Evolutionary conservation across 2,113 vertebrate species (phyloP).

Genomic region (Aspiorhynchus laticeps): DNA sequence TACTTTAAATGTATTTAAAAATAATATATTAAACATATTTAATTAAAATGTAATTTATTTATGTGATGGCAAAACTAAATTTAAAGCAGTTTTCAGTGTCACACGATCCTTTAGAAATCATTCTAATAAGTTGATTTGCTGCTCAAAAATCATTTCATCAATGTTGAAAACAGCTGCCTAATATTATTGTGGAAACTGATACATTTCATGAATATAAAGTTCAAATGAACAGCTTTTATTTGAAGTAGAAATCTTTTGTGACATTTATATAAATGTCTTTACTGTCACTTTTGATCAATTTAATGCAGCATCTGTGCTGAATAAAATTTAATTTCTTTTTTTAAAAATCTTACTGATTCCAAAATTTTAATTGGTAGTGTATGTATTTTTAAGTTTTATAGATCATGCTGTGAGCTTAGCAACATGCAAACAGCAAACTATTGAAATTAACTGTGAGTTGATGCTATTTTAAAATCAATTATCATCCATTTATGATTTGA

Average conservation of each 20-base stretch:
- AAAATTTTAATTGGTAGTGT: not conserved
- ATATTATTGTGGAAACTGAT: not conserved
- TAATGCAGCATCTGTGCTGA: not conserved
- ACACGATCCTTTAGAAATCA: not conserved
- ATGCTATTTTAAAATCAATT: not conserved
- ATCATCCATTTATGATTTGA: not conserved
- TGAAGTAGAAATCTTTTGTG: not conserved
- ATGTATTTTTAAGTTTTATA: not conserved
- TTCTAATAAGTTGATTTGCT: not conserved
- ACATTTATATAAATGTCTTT: not conserved
- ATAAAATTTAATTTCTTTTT: not conserved
- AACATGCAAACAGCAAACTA: not conserved
- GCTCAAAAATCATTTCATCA: not conserved
- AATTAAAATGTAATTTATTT: not conserved
- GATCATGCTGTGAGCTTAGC: not conserved
- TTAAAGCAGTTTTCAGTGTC: not conserved
- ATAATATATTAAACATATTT: not conserved
- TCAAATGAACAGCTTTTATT: not conserved
- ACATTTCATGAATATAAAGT: not conserved
- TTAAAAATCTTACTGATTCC: not conserved
- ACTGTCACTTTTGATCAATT: not conserved
- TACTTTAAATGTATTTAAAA: not conserved
- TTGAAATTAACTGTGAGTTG: too few relatives aligned
- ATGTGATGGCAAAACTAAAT: not conserved
- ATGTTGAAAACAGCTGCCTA: not conserved